These are phyloP conservation scores for Lycopodina hypogea DNA, from an alignment of 37 sponge, comb jelly and placozoan genomes.

Conservation along the genomic window DNA sequence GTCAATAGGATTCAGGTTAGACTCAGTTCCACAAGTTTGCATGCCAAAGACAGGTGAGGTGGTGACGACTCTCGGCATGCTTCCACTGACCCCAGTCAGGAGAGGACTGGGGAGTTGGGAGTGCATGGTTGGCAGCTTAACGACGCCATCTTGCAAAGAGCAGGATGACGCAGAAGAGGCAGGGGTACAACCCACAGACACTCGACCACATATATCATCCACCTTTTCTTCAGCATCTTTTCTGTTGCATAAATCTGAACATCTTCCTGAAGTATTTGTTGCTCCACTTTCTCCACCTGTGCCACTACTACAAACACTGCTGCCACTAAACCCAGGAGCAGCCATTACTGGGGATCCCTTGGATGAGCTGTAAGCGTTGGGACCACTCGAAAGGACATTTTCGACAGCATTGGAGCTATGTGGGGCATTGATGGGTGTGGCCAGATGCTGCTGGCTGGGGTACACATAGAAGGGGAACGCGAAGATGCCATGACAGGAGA, in stretches of 20 bases:
- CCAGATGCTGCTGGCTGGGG: slow-evolving; percentile 62
- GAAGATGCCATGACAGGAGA: slow-evolving; percentile 37
- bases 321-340: background rate
- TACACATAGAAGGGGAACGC: slow-evolving; percentile 61
- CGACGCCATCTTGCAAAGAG: background rate
- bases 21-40: background rate
- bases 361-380: slow-evolving; percentile 35
- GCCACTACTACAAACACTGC: background rate
- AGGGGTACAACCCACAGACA: background rate
- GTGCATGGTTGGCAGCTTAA: slow-evolving; percentile 14
- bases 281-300: background rate
- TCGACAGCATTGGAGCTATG: slow-evolving; percentile 55
- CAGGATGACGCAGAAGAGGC: background rate
- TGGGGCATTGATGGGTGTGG: slow-evolving; percentile 51
- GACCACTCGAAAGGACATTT: slow-evolving; percentile 50
- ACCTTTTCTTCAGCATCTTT: background rate
- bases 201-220: background rate
- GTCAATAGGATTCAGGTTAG: background rate
- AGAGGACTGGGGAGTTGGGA: slow-evolving; percentile 1
- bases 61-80: slow-evolving; percentile 9
- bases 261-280: background rate
- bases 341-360: background rate
- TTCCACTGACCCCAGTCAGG: background rate
- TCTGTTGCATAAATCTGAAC: background rate
- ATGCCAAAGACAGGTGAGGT: slow-evolving; percentile 23